Conservation (phyloP, 2,113 vertebrate genomes). For the Marcusenius ussheri region DNA sequence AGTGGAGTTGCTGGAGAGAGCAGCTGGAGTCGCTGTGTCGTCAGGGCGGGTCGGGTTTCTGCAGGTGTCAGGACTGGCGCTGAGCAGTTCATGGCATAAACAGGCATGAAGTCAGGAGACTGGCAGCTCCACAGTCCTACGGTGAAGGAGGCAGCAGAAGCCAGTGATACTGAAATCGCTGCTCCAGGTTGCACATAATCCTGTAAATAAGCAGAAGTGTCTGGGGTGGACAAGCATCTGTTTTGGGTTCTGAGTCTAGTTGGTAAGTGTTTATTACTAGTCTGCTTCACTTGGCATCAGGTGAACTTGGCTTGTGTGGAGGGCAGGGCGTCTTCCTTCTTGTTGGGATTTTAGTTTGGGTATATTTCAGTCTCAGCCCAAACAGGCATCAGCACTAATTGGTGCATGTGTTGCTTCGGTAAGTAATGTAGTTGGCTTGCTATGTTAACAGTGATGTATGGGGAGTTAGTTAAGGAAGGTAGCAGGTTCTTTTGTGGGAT, state of each 20-base stretch:
- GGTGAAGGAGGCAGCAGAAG: background rate
- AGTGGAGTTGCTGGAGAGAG: background rate
- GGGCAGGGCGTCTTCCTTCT: background rate
- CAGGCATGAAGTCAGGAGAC: background rate
- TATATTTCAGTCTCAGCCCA: background rate
- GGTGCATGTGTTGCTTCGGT: background rate
- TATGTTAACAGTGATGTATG: background rate
- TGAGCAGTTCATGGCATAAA: background rate
- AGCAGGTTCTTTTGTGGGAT: background rate
- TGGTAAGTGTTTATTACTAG: background rate
- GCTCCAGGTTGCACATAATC: background rate
- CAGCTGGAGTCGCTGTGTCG: background rate
- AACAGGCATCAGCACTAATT: background rate
- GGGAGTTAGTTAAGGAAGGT: background rate
- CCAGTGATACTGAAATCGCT: too few relatives aligned
- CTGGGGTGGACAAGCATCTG: background rate
- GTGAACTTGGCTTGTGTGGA: background rate
- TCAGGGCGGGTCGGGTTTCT: background rate
- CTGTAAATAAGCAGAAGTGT: background rate
- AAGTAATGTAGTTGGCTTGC: background rate
- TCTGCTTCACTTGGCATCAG: background rate
- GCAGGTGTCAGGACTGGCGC: background rate
- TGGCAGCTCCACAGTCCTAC: background rate
- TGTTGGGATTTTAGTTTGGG: background rate
- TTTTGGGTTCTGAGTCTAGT: background rate